Evolutionary conservation across 2,797 vertebrate species (phyloP).

Genomic region (Prunella strophiata): DNA sequence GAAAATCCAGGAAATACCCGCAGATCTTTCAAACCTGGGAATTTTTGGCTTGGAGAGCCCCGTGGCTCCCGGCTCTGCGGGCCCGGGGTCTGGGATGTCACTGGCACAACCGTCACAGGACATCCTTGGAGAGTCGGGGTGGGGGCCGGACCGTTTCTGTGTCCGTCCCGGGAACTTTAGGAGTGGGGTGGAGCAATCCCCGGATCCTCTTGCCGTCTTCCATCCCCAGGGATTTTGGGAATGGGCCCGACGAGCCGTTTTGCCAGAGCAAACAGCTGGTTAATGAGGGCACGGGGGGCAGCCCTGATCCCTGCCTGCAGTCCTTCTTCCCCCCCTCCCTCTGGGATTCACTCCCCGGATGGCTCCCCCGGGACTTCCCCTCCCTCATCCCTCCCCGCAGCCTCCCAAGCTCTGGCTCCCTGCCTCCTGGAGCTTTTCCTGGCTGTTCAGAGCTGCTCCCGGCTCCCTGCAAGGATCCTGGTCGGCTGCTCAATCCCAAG

Average conservation of each 20-base stretch:
- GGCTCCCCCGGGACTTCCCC: not conserved
- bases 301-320: not conserved
- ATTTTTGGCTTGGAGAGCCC: not conserved
- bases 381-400: not conserved
- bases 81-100: not conserved
- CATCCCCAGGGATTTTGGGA: not conserved
- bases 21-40: not conserved
- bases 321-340: too few relatives aligned
- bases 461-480: not conserved
- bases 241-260: not conserved
- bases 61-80: too few relatives aligned
- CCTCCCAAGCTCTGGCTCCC: not conserved
- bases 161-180: not conserved
- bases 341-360: not conserved
- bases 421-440: not conserved
- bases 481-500: not conserved
- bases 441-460: not conserved
- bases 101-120: accelerated
- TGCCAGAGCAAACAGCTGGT: not conserved
- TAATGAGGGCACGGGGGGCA: not conserved
- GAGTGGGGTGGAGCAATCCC: not conserved
- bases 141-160: too few relatives aligned
- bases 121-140: not conserved
- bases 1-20: not conserved
- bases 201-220: not conserved